Percentiles rank a stretch among this genome's conserved stretches.
Conservation (phyloP, 2,113 vertebrate genomes). For the zebrafish (Danio rerio) region GRCz12tu NC_133185.1:32457501-32458000, state of each 20-base stretch:
- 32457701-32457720: not conserved
- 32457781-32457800: slow-evolving; percentile 38
- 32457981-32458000: not conserved
- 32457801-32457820: slow-evolving; percentile 65
- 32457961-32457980: slow-evolving; percentile 41
- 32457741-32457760: not conserved
- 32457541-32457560: no score
- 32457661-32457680: not conserved
- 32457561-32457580: no score
- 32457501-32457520: no score
- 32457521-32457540: no score
- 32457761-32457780: slow-evolving; percentile 18
- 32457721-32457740: slow-evolving; percentile 21
- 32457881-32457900: slow-evolving; percentile 43
- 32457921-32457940: slow-evolving; percentile 41
- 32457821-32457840: slow-evolving; percentile 62
- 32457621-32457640: not conserved
- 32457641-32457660: not conserved
- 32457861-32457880: slow-evolving; percentile 51
- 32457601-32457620: no score
- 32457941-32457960: slow-evolving; percentile 37
- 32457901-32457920: slow-evolving; percentile 56
- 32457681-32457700: not conserved
- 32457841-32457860: slow-evolving; percentile 59
- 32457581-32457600: no score